Base-by-base conservation (phyloP, 2,888 invertebrate species). In the Aspidiotus rigidus region DNA sequence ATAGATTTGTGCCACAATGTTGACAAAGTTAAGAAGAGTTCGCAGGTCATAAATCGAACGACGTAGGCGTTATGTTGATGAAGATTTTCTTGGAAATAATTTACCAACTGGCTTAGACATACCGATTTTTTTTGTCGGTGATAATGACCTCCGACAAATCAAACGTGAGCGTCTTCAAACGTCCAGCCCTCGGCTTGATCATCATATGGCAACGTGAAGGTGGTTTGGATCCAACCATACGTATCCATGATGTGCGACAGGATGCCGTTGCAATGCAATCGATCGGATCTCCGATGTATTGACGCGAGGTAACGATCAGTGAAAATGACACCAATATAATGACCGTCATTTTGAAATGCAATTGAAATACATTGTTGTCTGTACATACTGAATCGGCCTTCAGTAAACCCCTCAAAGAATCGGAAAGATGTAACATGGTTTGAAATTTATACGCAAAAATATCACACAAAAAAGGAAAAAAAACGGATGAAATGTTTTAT, bases 341-440 rank as follows among this genome's bases (percentile, higher is more conserved):
- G 75, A 93, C 93, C 75, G 94, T 93, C 75, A 88, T 91, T 81
- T 93, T 93, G 83, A 93, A 94, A 80, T 94, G 94, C 77, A 94
- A 82, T 67, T 93, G 87, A 78, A 93, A 94, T 75, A 94, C 92
- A 82, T 94, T 94, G 82, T n/a, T n/a, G n/a, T n/a, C n/a, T n/a
- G n/a, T n/a, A n/a, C n/a, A n/a, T n/a, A n/a, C n/a, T n/a, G n/a
- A n/a, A n/a, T n/a, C n/a, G n/a, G n/a, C n/a, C n/a, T n/a, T n/a
- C n/a, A n/a, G n/a, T n/a, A n/a, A n/a, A n/a, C n/a, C n/a, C n/a
- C n/a, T n/a, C n/a, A n/a, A n/a, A n/a, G n/a, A n/a, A n/a, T n/a
- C n/a, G n/a, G n/a, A n/a, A n/a, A n/a, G n/a, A n/a, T n/a, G n/a
- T n/a, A n/a, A n/a, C n/a, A n/a, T n/a, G n/a, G n/a, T n/a, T n/a